Evolutionary conservation across 2,888 invertebrate species (phyloP).

Genomic region (Caenorhabditis uteleia): DNA sequence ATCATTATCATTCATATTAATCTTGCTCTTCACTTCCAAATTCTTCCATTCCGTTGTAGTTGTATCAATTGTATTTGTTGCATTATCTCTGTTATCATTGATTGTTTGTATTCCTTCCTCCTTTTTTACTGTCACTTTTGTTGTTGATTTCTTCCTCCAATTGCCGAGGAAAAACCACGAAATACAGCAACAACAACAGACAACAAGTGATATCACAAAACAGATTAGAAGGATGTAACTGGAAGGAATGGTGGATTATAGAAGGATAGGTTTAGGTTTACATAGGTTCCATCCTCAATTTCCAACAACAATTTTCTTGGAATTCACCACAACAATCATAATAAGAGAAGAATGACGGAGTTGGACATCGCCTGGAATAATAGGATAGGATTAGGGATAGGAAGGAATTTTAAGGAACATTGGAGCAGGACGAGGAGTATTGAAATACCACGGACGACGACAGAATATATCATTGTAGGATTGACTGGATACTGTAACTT

Average conservation of each 20-base stretch:
- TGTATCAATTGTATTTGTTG: too few species aligned
- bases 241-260: background rate
- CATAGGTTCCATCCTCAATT: constrained; percentile 41
- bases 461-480: constrained; percentile 38
- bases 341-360: constrained; percentile 38
- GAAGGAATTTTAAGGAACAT: constrained; percentile 6
- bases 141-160: constrained; percentile 13
- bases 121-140: background rate
- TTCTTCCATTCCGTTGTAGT: constrained; percentile 9
- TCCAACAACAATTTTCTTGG: constrained; percentile 40
- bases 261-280: constrained; percentile 1
- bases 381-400: background rate
- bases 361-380: constrained; percentile 40
- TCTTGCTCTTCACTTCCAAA: constrained; percentile 9
- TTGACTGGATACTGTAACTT: constrained; percentile 19
- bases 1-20: constrained; percentile 20
- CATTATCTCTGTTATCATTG: too few species aligned
- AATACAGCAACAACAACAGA: constrained; percentile 43
- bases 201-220: constrained; percentile 21
- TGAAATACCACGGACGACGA: constrained; percentile 37
- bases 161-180: constrained; percentile 1
- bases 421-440: constrained; percentile 34
- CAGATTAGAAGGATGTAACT: constrained; percentile 24
- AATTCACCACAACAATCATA: constrained; percentile 47
- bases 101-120: constrained; percentile 5